phyloP scores from a whole-genome alignment of 2,113 vertebrate species.

The Crotalus tigris region DNA sequence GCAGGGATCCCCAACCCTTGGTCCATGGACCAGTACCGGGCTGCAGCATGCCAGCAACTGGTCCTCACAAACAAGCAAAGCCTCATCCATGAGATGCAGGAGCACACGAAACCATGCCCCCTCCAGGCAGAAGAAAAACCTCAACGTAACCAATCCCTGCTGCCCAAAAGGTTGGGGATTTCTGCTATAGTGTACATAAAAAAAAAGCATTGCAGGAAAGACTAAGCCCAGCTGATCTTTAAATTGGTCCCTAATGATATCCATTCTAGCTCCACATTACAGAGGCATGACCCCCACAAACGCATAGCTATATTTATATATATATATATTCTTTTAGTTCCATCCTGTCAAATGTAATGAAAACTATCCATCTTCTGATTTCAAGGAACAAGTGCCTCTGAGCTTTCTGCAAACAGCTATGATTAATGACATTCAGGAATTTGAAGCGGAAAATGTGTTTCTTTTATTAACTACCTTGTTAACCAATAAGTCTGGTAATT shows the following conservation, averaged over 20 bases:
- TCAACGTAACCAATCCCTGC: no score
- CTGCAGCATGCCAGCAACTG: no score
- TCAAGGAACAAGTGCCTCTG: constrained; percentile 18
- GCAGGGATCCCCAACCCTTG: background rate
- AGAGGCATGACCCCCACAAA: background rate
- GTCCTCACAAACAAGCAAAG: no score
- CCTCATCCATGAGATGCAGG: no score
- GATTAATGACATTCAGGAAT: constrained; percentile 14
- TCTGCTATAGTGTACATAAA: background rate
- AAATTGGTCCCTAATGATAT: constrained; percentile 1
- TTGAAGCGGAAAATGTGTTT: constrained; percentile 13
- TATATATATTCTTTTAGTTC: background rate
- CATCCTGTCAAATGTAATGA: constrained; percentile 14
- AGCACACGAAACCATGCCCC: no score
- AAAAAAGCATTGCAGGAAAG: constrained; percentile 16
- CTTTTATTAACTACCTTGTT: constrained; percentile 8
- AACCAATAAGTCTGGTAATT: background rate
- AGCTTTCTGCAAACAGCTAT: constrained; percentile 11
- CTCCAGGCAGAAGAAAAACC: no score
- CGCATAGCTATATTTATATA: background rate
- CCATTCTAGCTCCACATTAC: constrained; percentile 5
- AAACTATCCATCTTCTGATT: constrained; percentile 29
- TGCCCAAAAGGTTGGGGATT: no score
- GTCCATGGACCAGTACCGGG: no score
- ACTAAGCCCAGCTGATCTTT: background rate